These are phyloP conservation scores for Syrphus vitripennis DNA, from an alignment of 2,888 invertebrate genomes.

Conservation along the genomic window DNA sequence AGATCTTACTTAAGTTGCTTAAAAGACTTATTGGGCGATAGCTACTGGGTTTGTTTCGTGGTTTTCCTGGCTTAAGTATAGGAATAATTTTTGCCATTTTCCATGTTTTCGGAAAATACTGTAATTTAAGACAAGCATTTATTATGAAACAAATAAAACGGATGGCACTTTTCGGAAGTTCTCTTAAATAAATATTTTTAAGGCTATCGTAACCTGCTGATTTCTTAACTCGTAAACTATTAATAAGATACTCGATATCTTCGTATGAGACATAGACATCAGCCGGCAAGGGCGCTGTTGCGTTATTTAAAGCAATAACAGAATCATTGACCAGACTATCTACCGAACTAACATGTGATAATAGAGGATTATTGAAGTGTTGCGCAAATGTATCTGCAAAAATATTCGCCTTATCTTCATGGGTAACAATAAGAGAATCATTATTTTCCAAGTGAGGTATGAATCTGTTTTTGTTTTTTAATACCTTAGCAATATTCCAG, in stretches of 20 bases:
- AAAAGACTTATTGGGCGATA: neutral
- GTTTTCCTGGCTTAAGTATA: slow-evolving; percentile 6
- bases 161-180: neutral
- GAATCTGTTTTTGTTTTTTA: neutral
- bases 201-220: neutral
- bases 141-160: neutral
- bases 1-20: neutral
- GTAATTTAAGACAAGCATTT: neutral
- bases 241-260: neutral
- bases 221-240: neutral
- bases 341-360: neutral
- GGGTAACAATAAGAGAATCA: neutral
- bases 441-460: neutral
- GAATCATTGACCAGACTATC: neutral
- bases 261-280: neutral
- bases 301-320: neutral
- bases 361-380: neutral
- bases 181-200: neutral
- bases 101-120: neutral
- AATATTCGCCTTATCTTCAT: neutral
- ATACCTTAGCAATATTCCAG: neutral
- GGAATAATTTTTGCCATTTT: slow-evolving; percentile 1
- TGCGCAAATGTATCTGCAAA: neutral
- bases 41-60: neutral
- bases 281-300: neutral